phyloP scores from a whole-genome alignment of 2,797 vertebrate genomes.

The Leptoclinus maculatus region DNA sequence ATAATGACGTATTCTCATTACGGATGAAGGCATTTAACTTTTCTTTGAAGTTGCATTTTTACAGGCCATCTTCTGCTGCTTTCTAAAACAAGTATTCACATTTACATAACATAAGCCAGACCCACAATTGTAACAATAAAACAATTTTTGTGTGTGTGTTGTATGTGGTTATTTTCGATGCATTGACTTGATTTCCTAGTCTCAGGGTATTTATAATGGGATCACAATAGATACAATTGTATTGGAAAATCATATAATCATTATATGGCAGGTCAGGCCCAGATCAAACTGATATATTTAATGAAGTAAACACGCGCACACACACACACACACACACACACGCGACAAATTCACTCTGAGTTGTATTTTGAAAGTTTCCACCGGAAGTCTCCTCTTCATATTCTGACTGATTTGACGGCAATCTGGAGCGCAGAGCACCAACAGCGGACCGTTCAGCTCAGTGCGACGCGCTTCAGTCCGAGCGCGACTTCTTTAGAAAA shows the following conservation, averaged over 20 bases:
- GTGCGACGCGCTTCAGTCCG: not conserved
- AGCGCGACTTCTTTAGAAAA: conserved; percentile 3
- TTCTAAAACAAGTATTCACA: not conserved
- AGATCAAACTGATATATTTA: not conserved
- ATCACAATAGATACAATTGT: not conserved
- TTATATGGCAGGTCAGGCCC: not conserved
- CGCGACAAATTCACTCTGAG: accelerated
- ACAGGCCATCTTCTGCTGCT: not conserved
- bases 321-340: not conserved
- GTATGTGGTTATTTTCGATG: not conserved
- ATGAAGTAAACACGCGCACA: not conserved
- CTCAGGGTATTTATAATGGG: not conserved
- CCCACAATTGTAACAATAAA: not conserved
- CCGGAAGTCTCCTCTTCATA: conserved; percentile 19
- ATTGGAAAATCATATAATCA: not conserved
- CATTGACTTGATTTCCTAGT: not conserved
- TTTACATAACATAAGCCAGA: not conserved
- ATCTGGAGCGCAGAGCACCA: not conserved
- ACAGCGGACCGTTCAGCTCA: not conserved
- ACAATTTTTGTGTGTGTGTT: not conserved
- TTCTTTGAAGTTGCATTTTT: not conserved
- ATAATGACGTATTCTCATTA: not conserved
- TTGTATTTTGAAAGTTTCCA: conserved; percentile 54
- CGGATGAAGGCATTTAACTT: not conserved
- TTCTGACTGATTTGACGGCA: not conserved